Evolutionary conservation across 2,113 vertebrate species (phyloP).

Genomic region (Platycercus adscitus): DNA sequence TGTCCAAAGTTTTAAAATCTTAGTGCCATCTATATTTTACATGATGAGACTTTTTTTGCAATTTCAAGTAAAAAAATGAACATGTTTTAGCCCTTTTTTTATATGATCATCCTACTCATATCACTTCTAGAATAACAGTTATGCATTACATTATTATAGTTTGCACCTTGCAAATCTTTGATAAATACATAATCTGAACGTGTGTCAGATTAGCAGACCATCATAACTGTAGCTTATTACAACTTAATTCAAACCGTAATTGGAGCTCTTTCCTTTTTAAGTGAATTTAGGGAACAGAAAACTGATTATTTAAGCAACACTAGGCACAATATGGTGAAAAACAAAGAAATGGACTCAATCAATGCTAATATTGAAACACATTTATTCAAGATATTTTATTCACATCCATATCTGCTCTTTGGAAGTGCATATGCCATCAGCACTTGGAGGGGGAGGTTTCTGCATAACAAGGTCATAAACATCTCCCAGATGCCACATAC

Average conservation of each 20-base stretch:
- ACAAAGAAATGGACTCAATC: not conserved
- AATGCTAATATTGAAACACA: not conserved
- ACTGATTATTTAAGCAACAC: not conserved
- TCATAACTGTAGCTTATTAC: not conserved
- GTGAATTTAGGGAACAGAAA: not conserved
- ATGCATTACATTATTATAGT: not conserved
- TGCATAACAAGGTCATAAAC: not conserved
- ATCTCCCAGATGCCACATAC: not conserved
- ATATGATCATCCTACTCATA: not conserved
- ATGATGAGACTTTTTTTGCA: not conserved
- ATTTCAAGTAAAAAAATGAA: not conserved
- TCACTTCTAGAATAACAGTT: not conserved
- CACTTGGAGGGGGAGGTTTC: not conserved
- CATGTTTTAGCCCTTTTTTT: not conserved
- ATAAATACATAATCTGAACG: not conserved
- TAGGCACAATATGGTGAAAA: not conserved
- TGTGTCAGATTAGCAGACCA: not conserved
- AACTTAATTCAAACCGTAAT: not conserved
- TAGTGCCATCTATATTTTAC: not conserved
- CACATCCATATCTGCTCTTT: not conserved
- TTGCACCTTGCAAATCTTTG: not conserved
- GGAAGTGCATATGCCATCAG: not conserved
- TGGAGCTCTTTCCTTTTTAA: not conserved
- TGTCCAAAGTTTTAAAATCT: not conserved
- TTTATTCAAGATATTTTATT: not conserved